Conservation (phyloP, 2,888 invertebrate genomes). For the Melangyna quadrimaculata region DNA sequence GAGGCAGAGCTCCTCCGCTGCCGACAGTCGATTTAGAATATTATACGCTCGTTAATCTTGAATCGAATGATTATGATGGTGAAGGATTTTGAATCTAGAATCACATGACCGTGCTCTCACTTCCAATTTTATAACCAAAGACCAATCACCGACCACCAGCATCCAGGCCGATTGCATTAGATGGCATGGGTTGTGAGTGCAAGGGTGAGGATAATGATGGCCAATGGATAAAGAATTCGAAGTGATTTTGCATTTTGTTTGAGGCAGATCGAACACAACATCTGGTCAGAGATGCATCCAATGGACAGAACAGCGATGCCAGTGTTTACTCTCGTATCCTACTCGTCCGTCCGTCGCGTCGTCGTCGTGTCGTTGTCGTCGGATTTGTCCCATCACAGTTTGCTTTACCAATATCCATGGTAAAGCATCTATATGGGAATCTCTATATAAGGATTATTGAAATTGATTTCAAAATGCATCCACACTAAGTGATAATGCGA, state of each 20-base stretch:
- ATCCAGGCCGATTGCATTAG: neutral
- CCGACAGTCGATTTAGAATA: conserved; percentile 56
- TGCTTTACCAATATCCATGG: too few species aligned
- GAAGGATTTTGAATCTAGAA: conserved; percentile 15
- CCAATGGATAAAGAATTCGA: conserved; percentile 54
- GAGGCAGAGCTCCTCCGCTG: neutral
- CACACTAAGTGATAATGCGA: conserved; percentile 60
- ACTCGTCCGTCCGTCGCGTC: neutral
- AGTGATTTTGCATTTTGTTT: conserved; percentile 68
- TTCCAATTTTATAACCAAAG: neutral
- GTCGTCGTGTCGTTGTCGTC: neutral
- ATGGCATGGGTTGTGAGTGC: too few species aligned
- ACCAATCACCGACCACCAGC: neutral
- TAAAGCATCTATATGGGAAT: neutral
- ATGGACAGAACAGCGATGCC: conserved; percentile 21
- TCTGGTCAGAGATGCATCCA: conserved; percentile 58
- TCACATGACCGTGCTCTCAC: conserved; percentile 25
- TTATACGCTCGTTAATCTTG: conserved; percentile 69
- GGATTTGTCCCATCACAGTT: neutral
- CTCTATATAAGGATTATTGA: conserved; percentile 61
- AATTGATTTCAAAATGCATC: conserved; percentile 68
- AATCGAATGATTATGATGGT: conserved; percentile 55
- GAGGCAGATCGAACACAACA: conserved; percentile 59
- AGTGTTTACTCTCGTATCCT: neutral
- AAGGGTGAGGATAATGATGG: conserved; percentile 26